phyloP scores from a whole-genome alignment of 2,888 invertebrate genomes.

The Sphaerophoria rueppellii region DNA sequence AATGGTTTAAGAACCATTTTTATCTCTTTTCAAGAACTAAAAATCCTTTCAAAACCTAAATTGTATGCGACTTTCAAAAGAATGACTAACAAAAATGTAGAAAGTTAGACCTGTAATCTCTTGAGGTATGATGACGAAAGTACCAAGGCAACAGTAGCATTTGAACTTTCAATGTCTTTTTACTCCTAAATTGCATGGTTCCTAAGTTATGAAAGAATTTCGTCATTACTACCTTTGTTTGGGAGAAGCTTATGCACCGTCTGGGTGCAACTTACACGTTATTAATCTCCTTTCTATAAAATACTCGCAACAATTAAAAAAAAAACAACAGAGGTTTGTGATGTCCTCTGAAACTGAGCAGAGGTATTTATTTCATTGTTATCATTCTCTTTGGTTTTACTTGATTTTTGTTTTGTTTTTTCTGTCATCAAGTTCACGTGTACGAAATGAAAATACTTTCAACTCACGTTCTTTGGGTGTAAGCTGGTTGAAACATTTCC shows the following conservation, averaged over 20 bases:
- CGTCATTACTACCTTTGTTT: conserved; percentile 11
- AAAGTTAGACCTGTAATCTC: too few relatives aligned
- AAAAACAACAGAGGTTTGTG: conserved; percentile 17
- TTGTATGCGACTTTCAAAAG: too few relatives aligned
- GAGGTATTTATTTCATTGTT: conserved; percentile 30
- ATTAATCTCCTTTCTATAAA: conserved; percentile 19
- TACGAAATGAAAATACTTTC: conserved; percentile 53
- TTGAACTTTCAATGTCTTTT: not conserved
- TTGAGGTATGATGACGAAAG: too few relatives aligned
- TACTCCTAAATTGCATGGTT: not conserved
- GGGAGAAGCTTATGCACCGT: not conserved
- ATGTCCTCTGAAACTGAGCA: conserved; percentile 3
- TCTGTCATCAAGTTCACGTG: conserved; percentile 35
- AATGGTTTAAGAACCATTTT: too few relatives aligned
- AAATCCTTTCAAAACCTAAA: too few relatives aligned
- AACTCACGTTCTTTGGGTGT: conserved; percentile 63
- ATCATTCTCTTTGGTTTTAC: conserved; percentile 22
- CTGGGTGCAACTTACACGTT: not conserved
- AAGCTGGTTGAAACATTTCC: conserved; percentile 55
- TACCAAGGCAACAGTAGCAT: conserved; percentile 1
- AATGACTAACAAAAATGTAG: too few relatives aligned
- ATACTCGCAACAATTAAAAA: conserved; percentile 27
- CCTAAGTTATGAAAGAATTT: conserved; percentile 9
- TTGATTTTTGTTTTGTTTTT: not conserved
- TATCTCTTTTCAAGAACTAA: too few relatives aligned